Evolutionary conservation across 2,888 invertebrate genomes (phyloP).

Genomic region (Thymelicus lineola): DNA sequence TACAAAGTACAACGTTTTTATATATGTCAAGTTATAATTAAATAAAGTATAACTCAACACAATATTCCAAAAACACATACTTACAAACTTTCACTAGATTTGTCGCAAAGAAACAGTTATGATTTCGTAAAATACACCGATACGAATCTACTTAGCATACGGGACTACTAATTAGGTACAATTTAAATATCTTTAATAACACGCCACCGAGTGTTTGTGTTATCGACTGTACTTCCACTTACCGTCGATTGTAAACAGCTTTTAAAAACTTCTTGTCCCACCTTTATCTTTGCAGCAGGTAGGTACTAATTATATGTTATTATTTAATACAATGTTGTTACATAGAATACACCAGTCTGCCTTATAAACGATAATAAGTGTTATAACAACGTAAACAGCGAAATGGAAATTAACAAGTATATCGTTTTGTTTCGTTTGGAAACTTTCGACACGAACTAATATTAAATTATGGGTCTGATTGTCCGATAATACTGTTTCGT

Average conservation of each 20-base stretch:
- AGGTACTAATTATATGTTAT: slow-evolving; percentile 82
- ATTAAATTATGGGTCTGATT: slow-evolving; percentile 65
- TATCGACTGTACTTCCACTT: slow-evolving; percentile 71
- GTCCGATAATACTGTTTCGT: slow-evolving; percentile 58
- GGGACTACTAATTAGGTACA: slow-evolving; percentile 43
- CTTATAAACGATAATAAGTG: slow-evolving; percentile 68
- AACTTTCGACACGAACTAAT: slow-evolving; percentile 60
- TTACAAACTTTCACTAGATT: slow-evolving; percentile 7
- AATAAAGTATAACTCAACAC: too few relatives aligned
- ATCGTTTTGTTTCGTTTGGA: slow-evolving; percentile 60
- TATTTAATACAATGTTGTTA: slow-evolving; percentile 82
- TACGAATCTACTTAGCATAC: slow-evolving; percentile 44
- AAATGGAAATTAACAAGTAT: slow-evolving; percentile 63
- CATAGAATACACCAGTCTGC: slow-evolving; percentile 64
- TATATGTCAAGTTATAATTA: too few relatives aligned
- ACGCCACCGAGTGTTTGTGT: slow-evolving; percentile 52
- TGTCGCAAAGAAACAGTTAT: slow-evolving; percentile 28
- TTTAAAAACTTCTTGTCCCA: slow-evolving; percentile 79
- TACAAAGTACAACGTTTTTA: too few relatives aligned
- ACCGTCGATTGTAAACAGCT: slow-evolving; percentile 78
- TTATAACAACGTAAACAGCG: slow-evolving; percentile 51
- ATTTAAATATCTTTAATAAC: slow-evolving; percentile 44
- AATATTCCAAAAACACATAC: not conserved
- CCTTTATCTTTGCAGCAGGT: slow-evolving; percentile 78
- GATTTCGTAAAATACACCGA: slow-evolving; percentile 42